Evolutionary conservation across 2,113 vertebrate species (phyloP).

Genomic region (Hylia prasina): DNA sequence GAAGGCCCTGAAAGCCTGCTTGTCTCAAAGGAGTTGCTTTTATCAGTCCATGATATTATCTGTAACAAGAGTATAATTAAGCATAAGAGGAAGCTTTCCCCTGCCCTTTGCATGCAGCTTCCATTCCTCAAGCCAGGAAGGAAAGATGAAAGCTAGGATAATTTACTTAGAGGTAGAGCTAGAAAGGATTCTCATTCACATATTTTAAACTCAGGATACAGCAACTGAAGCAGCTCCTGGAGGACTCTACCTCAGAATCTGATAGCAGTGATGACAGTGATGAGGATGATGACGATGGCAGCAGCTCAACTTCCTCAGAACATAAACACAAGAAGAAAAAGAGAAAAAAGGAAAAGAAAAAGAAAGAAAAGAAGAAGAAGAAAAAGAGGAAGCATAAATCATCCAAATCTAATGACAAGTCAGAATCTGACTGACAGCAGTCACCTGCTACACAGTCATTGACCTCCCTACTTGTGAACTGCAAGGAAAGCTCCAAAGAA

Average conservation of each 20-base stretch:
- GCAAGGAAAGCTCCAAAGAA: background rate
- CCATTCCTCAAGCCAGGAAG: background rate
- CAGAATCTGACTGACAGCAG: conserved; percentile 74
- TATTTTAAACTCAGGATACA: conserved; percentile 80
- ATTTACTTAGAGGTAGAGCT: background rate
- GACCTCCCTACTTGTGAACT: background rate
- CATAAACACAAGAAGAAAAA: conserved; percentile 76
- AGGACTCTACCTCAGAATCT: conserved; percentile 88
- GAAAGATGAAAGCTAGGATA: background rate
- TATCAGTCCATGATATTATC: background rate
- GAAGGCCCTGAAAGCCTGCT: background rate
- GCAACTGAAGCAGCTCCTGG: conserved; percentile 89
- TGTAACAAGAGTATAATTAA: background rate
- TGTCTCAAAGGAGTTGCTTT: background rate
- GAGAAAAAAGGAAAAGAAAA: conserved; percentile 79
- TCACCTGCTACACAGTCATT: background rate
- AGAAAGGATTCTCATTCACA: background rate
- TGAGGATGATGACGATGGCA: conserved; percentile 68
- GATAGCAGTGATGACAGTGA: conserved; percentile 54
- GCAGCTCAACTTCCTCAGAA: conserved; percentile 74
- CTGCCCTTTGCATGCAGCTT: background rate
- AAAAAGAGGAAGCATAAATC: conserved; percentile 75
- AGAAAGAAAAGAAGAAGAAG: conserved; percentile 67
- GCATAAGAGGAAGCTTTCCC: background rate
- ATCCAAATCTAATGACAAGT: conserved; percentile 73